Percentiles rank a stretch among this genome's conserved stretches.
These are phyloP conservation scores for Trichomalopsis sarcophagae DNA, from an alignment of 1,140 invertebrate species.

Conservation along the genomic window DNA sequence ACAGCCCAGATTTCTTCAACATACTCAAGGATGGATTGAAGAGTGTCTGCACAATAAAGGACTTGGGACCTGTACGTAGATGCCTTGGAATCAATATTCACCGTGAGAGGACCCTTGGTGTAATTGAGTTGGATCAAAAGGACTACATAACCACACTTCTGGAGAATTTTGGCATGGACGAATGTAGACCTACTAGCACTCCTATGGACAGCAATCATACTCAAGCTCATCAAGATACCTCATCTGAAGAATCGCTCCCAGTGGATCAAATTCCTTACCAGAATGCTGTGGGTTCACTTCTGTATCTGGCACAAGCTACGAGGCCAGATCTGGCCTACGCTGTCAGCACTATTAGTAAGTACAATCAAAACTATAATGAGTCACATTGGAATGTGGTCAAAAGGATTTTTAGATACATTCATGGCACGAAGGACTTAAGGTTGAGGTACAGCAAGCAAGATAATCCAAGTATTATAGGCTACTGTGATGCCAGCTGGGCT, in stretches of 20 bases:
- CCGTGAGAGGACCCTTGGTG: not conserved
- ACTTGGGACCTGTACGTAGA: not conserved
- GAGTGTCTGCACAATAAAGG: too few relatives aligned
- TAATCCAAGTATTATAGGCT: not conserved
- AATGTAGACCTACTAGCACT: too few relatives aligned
- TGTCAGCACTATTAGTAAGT: slow-evolving; percentile 57
- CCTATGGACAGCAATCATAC: not conserved
- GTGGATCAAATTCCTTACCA: slow-evolving; percentile 52
- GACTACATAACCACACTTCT: not conserved
- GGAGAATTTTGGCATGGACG: not conserved
- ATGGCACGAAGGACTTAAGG: slow-evolving; percentile 49
- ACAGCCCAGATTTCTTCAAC: not conserved
- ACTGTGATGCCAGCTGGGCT: slow-evolving; percentile 30
- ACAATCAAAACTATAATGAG: slow-evolving; percentile 51
- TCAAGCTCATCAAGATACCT: too few relatives aligned
- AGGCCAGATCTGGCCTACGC: slow-evolving; percentile 68
- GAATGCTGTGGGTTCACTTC: slow-evolving; percentile 62
- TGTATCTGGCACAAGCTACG: slow-evolving; percentile 62
- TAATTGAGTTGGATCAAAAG: not conserved
- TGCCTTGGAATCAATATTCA: not conserved
- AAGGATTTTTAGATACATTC: slow-evolving; percentile 61
- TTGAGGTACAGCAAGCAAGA: slow-evolving; percentile 38
- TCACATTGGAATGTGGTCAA: slow-evolving; percentile 60
- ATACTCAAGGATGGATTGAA: not conserved
- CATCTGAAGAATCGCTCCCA: not conserved